These are phyloP conservation scores for Drosophila biarmipes DNA, from an alignment of 1,140 invertebrate species.

Conservation along the genomic window DNA sequence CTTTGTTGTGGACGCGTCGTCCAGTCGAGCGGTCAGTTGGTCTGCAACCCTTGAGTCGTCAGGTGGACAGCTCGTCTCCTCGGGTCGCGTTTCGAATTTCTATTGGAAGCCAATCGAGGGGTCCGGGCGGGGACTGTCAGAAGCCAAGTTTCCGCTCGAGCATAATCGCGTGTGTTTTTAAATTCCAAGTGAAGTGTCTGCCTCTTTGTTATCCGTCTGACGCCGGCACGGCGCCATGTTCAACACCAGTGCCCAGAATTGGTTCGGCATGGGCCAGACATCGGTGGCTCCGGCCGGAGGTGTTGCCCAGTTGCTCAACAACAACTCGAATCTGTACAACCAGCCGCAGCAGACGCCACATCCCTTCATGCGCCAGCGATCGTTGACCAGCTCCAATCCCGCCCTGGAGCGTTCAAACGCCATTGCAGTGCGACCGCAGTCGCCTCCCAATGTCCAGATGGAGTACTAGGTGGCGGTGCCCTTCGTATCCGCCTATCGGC, in stretches of 20 bases:
- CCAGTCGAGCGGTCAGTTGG: conserved; percentile 74
- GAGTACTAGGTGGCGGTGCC: conserved; percentile 83
- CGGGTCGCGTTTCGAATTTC: conserved; percentile 10
- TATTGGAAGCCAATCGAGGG: background rate
- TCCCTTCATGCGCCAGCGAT: conserved; percentile 70
- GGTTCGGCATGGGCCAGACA: conserved; percentile 70
- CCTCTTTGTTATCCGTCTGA: conserved; percentile 6
- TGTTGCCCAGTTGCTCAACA: conserved; percentile 54
- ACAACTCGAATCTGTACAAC: conserved; percentile 40
- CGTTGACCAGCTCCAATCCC: conserved; percentile 78
- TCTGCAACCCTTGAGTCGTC: conserved; percentile 69
- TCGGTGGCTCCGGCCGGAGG: conserved; percentile 31
- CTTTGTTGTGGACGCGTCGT: conserved; percentile 72
- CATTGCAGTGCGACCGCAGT: conserved; percentile 47
- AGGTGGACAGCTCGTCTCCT: conserved; percentile 38
- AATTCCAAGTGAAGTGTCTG: conserved; percentile 58
- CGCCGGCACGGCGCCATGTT: conserved; percentile 50
- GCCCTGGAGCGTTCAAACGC: conserved; percentile 57
- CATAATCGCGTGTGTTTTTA: conserved; percentile 29
- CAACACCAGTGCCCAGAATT: conserved; percentile 75
- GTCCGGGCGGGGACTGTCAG: conserved; percentile 50
- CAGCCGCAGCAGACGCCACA: conserved; percentile 39
- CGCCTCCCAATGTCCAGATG: conserved; percentile 74
- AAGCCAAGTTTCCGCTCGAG: conserved; percentile 14
- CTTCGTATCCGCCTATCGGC: conserved; percentile 74